Conservation (phyloP, 2,113 vertebrate genomes). For the Lipotes vexillifer region DNA sequence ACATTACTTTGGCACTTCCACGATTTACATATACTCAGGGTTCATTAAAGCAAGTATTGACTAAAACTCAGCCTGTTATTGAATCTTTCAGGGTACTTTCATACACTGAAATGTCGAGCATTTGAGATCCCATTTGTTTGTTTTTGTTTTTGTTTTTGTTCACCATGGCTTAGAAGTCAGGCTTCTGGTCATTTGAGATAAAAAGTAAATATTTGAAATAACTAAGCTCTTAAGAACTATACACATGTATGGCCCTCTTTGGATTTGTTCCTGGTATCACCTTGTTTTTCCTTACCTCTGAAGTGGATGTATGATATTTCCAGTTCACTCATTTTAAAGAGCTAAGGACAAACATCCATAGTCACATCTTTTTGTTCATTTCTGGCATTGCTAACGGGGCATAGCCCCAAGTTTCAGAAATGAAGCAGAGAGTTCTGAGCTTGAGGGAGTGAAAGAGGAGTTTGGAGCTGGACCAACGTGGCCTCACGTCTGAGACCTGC, state of each 20-base stretch:
- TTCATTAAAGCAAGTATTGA: conserved; percentile 37
- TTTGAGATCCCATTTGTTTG: not conserved
- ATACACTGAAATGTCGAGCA: not conserved
- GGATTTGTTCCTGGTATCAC: not conserved
- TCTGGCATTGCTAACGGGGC: not conserved
- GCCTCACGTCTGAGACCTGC: not conserved
- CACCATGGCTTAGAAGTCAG: not conserved
- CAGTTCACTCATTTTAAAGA: not conserved
- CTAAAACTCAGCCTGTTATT: not conserved
- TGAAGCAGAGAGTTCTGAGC: not conserved
- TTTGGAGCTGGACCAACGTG: not conserved
- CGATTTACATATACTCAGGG: not conserved
- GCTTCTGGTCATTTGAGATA: conserved; percentile 8
- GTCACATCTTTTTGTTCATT: rapidly evolving
- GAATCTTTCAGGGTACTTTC: not conserved
- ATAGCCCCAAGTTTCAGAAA: not conserved
- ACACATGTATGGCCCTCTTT: not conserved
- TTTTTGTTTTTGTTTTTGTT: conserved; percentile 3
- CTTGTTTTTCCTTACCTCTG: not conserved
- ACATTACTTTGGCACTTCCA: not conserved
- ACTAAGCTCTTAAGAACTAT: not conserved
- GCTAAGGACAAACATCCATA: not conserved
- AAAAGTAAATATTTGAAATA: not conserved
- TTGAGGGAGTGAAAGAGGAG: not conserved
- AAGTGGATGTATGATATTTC: not conserved